Evolutionary conservation across 2,797 vertebrate genomes (phyloP), one percentile per base, ranked within the genome.

Genomic region (Anguilla megastoma): DNA sequence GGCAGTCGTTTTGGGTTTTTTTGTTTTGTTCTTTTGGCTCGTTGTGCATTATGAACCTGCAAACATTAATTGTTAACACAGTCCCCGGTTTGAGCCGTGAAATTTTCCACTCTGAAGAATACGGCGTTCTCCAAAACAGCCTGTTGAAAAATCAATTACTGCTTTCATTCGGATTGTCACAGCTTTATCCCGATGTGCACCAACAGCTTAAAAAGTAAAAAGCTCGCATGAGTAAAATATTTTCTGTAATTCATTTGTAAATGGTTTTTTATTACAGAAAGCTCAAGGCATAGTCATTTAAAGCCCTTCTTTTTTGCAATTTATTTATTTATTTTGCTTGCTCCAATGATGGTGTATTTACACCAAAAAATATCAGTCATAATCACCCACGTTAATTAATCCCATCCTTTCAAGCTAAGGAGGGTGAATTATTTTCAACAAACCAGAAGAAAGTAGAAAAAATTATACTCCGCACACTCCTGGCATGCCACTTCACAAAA

Each of bases 341-440:
- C 2, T 33, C n/a, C n/a, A 9, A 30, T 9, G 66, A 69, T 69
- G 66, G 27, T 48, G 36, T 21, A 41, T 45, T 79, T 45, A 36
- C 33, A 79, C 76, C 27, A 48, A 79, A 41, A 79, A 79, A 79
- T 48, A 36, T 79, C 76, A 41, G 41, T 14, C 41, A 82, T 24
- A 48, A 48, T 82, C 27, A 82, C 66, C 82, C n/a, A 58, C 83
- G 54, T 88, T 58, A 88, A 33, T 85, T 85, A 52, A 16, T 56
- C 50, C 48, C 58, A 83, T 36, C 52, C 87, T 45, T 66, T 88
- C 82, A 74, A 85, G 60, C 21, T 71, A 50, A 85, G 21, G 33
- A 36, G 24, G 45, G 30, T 3, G 60, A 58, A 58, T 36, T 33
- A 74, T 85, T 85, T 76, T 85, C 69, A 85, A 79, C 79, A 69